Evolutionary conservation across 2,888 invertebrate species (phyloP).

Genomic region (Spatulosminthurus flaviceps): DNA sequence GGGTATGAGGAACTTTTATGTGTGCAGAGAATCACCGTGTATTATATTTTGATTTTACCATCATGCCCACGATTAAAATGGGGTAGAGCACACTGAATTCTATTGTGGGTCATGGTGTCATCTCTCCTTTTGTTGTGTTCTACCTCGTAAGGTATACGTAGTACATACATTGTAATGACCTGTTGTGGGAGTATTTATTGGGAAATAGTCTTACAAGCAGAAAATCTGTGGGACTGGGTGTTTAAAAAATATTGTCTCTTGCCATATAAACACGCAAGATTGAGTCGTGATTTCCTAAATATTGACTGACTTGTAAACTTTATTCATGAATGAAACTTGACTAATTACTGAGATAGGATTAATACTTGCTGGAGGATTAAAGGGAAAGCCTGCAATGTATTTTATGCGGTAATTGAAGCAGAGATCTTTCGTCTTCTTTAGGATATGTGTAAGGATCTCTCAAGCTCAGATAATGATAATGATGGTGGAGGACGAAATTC

Average conservation of each 20-base stretch:
- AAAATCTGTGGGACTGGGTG: neutral
- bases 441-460: neutral
- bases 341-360: neutral
- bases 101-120: conserved; percentile 28
- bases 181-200: conserved; percentile 5
- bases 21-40: neutral
- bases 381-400: no score
- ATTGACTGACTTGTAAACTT: no score
- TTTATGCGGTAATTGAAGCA: no score
- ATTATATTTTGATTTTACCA: neutral
- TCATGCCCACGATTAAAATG: conserved; percentile 14
- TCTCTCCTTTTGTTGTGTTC: conserved; percentile 4
- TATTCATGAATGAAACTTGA: no score
- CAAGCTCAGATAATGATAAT: neutral
- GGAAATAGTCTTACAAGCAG: conserved; percentile 3
- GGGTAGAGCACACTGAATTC: neutral
- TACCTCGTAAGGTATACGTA: neutral
- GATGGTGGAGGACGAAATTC: neutral
- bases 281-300: neutral
- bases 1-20: no score
- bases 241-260: neutral
- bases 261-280: neutral
- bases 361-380: neutral
- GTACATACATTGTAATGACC: no score
- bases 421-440: no score